These are phyloP conservation scores for Sinopyrophorus schimmeli DNA, from an alignment of 2,888 invertebrate species.

Conservation along the genomic window DNA sequence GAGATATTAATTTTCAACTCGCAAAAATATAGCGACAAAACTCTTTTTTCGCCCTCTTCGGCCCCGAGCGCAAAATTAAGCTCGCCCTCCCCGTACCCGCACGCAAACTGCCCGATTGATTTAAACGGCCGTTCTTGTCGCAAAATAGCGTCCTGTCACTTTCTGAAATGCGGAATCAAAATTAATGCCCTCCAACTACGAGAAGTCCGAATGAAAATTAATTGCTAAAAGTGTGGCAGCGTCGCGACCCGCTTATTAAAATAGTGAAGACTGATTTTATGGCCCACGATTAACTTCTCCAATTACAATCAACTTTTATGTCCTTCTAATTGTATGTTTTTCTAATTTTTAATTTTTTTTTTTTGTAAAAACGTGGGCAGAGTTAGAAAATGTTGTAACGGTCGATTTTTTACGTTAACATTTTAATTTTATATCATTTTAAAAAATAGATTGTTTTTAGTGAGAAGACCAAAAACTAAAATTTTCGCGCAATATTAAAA, in stretches of 20 bases:
- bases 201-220: slow-evolving; percentile 36
- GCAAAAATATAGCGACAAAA: slow-evolving; percentile 5
- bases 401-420: too few relatives aligned
- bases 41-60: not conserved
- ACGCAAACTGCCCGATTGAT: not conserved
- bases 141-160: slow-evolving; percentile 4
- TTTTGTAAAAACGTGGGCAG: too few relatives aligned
- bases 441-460: too few relatives aligned
- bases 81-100: not conserved
- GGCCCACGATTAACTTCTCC: too few relatives aligned
- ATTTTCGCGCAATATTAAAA: too few relatives aligned
- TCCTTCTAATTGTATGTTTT: too few relatives aligned
- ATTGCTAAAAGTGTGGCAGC: slow-evolving; percentile 33
- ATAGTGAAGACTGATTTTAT: slow-evolving; percentile 31
- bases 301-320: too few relatives aligned
- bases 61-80: not conserved
- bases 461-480: too few relatives aligned
- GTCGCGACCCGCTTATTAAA: slow-evolving; percentile 37
- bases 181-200: slow-evolving; percentile 15
- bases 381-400: too few relatives aligned
- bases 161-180: slow-evolving; percentile 12
- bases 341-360: too few relatives aligned
- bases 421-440: too few relatives aligned
- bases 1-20: slow-evolving; percentile 16
- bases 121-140: slow-evolving; percentile 3